A percentile compares a stretch with the other conserved stretches of the same genome.
Evolutionary conservation across 2,888 invertebrate genomes (phyloP).

Genomic region (Ligdia adustata): DNA sequence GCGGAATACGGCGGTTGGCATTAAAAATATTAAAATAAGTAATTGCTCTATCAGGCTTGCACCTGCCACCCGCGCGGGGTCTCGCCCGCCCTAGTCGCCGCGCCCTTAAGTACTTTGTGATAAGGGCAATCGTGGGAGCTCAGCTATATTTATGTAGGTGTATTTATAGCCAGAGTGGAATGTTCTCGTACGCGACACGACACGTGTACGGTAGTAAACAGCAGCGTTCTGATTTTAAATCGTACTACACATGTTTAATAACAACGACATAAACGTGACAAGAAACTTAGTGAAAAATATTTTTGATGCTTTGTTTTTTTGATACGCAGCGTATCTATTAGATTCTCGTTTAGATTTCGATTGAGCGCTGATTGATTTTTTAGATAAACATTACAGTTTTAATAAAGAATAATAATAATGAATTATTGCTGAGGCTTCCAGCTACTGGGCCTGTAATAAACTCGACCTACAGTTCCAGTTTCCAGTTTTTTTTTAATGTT

Average conservation of each 20-base stretch:
- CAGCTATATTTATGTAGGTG: constrained; percentile 42
- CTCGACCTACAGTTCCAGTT: too few relatives aligned
- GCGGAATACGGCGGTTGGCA: constrained; percentile 55
- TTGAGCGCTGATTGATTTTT: too few relatives aligned
- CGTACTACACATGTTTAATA: constrained; percentile 18
- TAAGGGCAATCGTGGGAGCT: constrained; percentile 59
- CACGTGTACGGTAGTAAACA: constrained; percentile 30
- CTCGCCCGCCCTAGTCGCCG: constrained; percentile 43
- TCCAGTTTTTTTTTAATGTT: too few relatives aligned
- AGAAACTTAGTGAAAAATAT: too few relatives aligned
- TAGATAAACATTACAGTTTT: too few relatives aligned
- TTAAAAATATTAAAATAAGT: constrained; percentile 79
- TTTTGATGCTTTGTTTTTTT: too few relatives aligned
- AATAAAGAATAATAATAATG: too few relatives aligned
- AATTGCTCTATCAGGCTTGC: constrained; percentile 74
- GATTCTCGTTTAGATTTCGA: too few relatives aligned
- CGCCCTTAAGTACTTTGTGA: constrained; percentile 59
- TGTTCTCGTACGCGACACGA: constrained; percentile 39
- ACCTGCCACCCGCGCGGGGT: constrained; percentile 64
- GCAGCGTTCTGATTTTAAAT: constrained; percentile 14
- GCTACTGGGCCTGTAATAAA: too few relatives aligned
- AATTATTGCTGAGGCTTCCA: too few relatives aligned
- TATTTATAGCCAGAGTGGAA: constrained; percentile 39
- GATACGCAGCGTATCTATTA: too few relatives aligned
- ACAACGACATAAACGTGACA: too few relatives aligned